These are phyloP conservation scores for Pollenia angustigena DNA, from an alignment of 2,888 invertebrate species.

Conservation along the genomic window DNA sequence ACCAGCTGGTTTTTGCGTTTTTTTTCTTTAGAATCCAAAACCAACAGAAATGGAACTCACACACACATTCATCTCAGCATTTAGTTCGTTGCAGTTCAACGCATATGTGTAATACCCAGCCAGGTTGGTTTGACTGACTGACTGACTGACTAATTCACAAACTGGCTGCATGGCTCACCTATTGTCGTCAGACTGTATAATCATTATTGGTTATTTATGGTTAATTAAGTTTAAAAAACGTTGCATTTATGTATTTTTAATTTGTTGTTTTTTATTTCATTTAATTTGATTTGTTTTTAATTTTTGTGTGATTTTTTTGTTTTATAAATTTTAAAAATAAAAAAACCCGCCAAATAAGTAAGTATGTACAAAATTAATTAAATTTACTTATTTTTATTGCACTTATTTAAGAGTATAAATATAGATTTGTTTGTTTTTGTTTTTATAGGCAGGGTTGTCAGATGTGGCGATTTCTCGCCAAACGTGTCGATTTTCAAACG, in stretches of 20 bases:
- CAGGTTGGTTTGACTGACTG: conserved; percentile 37
- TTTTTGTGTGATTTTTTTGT: background rate
- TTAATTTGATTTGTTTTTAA: background rate
- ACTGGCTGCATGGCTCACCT: background rate
- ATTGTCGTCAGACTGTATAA: background rate
- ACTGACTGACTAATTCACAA: background rate
- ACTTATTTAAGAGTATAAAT: conserved; percentile 7
- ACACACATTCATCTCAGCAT: background rate
- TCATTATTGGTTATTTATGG: conserved; percentile 48
- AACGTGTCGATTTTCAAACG: too few relatives aligned
- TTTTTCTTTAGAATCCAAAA: background rate
- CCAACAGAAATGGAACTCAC: conserved; percentile 9
- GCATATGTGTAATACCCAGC: conserved; percentile 31
- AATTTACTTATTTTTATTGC: background rate
- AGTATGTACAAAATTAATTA: conserved; percentile 57
- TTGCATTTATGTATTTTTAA: conserved; percentile 10
- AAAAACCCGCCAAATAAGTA: conserved; percentile 60
- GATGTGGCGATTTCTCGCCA: too few relatives aligned
- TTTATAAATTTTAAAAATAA: conserved; percentile 27
- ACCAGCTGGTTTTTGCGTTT: conserved; percentile 25
- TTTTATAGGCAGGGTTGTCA: too few relatives aligned
- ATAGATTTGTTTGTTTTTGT: background rate
- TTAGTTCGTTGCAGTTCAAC: conserved; percentile 54
- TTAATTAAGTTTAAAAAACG: conserved; percentile 57
- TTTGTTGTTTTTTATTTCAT: background rate